Evolutionary conservation across 2,113 vertebrate genomes (phyloP).

Genomic region (Sakesphorus luctuosus): DNA sequence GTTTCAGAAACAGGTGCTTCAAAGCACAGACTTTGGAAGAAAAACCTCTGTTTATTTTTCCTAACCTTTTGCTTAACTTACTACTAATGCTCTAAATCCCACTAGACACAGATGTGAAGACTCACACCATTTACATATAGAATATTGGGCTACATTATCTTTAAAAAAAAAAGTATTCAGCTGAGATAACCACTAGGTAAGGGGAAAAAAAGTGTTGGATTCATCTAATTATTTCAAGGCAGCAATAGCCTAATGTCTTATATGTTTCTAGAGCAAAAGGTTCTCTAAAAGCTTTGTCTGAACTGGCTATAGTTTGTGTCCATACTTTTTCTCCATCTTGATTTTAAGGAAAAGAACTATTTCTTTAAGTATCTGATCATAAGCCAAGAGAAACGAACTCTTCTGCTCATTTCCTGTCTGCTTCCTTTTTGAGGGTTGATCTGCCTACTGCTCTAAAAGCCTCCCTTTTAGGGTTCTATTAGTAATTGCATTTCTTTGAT

Average conservation of each 20-base stretch:
- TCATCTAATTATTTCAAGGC: neutral
- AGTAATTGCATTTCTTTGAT: neutral
- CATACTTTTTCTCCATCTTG: neutral
- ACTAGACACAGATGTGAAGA: neutral
- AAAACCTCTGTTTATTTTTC: neutral
- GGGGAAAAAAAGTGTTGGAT: neutral
- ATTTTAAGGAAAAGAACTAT: neutral
- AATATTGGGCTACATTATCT: neutral
- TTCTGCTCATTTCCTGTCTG: slow-evolving; percentile 1
- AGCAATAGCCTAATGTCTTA: neutral
- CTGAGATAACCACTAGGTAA: neutral
- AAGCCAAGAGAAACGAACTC: neutral
- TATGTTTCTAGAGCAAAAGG: neutral
- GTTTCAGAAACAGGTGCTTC: neutral
- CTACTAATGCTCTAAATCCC: neutral
- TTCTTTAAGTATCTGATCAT: slow-evolving; percentile 6
- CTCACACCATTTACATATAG: neutral
- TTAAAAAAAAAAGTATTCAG: neutral
- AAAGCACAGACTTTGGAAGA: neutral
- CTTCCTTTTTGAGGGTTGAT: slow-evolving; percentile 1
- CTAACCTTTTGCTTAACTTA: neutral
- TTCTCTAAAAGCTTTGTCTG: neutral
- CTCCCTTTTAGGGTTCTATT: slow-evolving; percentile 18
- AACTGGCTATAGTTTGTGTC: neutral
- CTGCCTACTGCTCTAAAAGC: neutral